phyloP scores from a whole-genome alignment of 2,888 invertebrate genomes.

The Galeruca laticollis region DNA sequence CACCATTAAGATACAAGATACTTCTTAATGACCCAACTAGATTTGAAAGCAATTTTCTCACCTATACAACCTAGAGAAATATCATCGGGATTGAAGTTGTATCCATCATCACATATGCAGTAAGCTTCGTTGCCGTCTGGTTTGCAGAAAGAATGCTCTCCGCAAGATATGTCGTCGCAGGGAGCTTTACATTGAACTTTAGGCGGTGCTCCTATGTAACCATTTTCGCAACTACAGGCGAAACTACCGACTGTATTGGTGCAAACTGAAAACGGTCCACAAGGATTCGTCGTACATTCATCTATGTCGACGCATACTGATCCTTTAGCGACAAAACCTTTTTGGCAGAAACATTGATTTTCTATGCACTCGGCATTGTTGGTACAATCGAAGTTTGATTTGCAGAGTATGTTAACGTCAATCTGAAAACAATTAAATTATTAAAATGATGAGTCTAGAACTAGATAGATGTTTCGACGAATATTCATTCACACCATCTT shows the following conservation, averaged over 20 bases:
- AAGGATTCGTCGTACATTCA: conserved; percentile 77
- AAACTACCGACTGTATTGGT: conserved; percentile 84
- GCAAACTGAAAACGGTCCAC: conserved; percentile 84
- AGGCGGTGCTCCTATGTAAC: conserved; percentile 87
- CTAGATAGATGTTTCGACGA: no score
- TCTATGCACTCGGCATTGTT: conserved; percentile 93
- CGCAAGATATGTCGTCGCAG: conserved; percentile 91
- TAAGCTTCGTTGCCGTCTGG: conserved; percentile 90
- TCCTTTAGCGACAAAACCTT: conserved; percentile 85
- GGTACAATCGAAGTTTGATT: conserved; percentile 90
- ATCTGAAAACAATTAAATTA: conserved; percentile 68
- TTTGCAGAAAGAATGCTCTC: conserved; percentile 89
- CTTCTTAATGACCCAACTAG: no score
- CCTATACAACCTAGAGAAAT: conserved; percentile 89
- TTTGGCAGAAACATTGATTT: conserved; percentile 89
- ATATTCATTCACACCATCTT: no score
- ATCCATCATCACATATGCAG: conserved; percentile 93
- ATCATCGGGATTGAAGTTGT: conserved; percentile 91
- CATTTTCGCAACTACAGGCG: conserved; percentile 84
- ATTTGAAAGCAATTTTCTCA: conserved; percentile 58
- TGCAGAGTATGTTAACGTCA: conserved; percentile 87
- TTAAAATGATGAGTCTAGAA: neutral
- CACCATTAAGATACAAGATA: no score
- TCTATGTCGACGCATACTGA: conserved; percentile 85
- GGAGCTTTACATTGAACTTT: conserved; percentile 86